Percentiles rank a stretch among this genome's conserved stretches.
phyloP scores from a whole-genome alignment of 2,797 vertebrate genomes.

The Salmo trutta region DNA sequence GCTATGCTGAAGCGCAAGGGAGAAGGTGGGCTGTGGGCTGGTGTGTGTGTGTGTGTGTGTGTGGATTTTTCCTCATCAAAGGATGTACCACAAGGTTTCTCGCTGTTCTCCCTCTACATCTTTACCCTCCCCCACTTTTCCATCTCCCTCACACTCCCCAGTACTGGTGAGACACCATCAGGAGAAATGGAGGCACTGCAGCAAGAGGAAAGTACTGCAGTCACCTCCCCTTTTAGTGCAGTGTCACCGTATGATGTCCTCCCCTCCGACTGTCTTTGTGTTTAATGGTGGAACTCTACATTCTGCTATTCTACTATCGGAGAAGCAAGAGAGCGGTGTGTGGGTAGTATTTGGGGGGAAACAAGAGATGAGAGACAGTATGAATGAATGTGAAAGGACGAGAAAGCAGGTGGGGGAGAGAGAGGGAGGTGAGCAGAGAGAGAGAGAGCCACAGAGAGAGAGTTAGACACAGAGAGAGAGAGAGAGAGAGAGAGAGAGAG shows the following conservation, averaged over 20 bases:
- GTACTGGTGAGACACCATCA: constrained; percentile 67
- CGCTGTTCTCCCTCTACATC: constrained; percentile 59
- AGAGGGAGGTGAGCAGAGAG: neutral
- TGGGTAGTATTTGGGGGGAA: neutral
- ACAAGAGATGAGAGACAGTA: neutral
- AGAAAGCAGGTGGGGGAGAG: neutral
- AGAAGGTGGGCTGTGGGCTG: constrained; percentile 27
- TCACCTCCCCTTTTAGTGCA: constrained; percentile 73
- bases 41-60: constrained; percentile 38
- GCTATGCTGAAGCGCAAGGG: constrained; percentile 43
- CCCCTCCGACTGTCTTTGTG: constrained; percentile 23
- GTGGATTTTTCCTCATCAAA: constrained; percentile 65
- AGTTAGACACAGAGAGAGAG: too few species aligned
- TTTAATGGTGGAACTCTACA: neutral
- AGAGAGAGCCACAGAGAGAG: neutral
- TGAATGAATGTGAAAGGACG: neutral
- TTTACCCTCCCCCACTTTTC: constrained; percentile 26
- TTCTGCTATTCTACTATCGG: neutral
- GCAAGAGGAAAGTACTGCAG: constrained; percentile 62
- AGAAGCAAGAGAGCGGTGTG: neutral
- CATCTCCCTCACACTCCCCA: constrained; percentile 39
- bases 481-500: too few species aligned
- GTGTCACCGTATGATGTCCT: constrained; percentile 62
- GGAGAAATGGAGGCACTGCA: constrained; percentile 66
- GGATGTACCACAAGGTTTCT: constrained; percentile 74